Evolutionary conservation across 2,888 invertebrate species (phyloP).

Genomic region (Oxystoma pomonae): DNA sequence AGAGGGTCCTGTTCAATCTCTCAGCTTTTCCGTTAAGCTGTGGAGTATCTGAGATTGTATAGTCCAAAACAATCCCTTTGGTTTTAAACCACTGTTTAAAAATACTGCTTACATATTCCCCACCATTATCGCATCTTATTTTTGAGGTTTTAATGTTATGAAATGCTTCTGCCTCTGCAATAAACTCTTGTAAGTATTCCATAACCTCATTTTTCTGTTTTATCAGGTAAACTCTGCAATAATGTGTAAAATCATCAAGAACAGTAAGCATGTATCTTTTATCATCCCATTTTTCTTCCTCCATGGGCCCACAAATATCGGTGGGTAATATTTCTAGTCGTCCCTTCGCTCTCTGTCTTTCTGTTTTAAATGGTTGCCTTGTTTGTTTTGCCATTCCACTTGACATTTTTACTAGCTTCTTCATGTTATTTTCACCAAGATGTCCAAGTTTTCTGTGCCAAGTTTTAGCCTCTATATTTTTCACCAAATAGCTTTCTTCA

Average conservation of each 20-base stretch:
- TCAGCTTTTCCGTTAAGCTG: slow-evolving; percentile 27
- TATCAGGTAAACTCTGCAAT: slow-evolving; percentile 33
- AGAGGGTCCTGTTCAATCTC: slow-evolving; percentile 26
- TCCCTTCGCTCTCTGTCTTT: slow-evolving; percentile 32
- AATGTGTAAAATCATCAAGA: slow-evolving; percentile 41
- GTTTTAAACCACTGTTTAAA: slow-evolving; percentile 22
- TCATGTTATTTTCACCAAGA: slow-evolving; percentile 12
- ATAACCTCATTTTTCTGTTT: slow-evolving; percentile 23
- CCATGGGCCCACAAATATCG: slow-evolving; percentile 38
- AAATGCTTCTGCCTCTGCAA: slow-evolving; percentile 22
- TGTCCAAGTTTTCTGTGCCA: slow-evolving; percentile 19
- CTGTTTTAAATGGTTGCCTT: slow-evolving; percentile 35
- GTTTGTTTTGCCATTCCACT: slow-evolving; percentile 34
- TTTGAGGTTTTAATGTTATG: slow-evolving; percentile 22
- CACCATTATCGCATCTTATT: slow-evolving; percentile 29
- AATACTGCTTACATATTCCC: slow-evolving; percentile 21
- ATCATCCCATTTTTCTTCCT: slow-evolving; percentile 33
- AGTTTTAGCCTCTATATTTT: slow-evolving; percentile 4
- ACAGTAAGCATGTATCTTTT: slow-evolving; percentile 38
- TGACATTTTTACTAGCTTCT: slow-evolving; percentile 17
- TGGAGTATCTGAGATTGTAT: slow-evolving; percentile 25
- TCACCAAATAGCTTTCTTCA: not conserved
- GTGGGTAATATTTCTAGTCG: slow-evolving; percentile 38
- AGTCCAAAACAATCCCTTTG: slow-evolving; percentile 25
- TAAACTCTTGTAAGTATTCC: slow-evolving; percentile 23